Evolutionary conservation across 2,797 vertebrate genomes (phyloP), one percentile per base, ranked within the genome.

Genomic region (Spondyliosoma cantharus): DNA sequence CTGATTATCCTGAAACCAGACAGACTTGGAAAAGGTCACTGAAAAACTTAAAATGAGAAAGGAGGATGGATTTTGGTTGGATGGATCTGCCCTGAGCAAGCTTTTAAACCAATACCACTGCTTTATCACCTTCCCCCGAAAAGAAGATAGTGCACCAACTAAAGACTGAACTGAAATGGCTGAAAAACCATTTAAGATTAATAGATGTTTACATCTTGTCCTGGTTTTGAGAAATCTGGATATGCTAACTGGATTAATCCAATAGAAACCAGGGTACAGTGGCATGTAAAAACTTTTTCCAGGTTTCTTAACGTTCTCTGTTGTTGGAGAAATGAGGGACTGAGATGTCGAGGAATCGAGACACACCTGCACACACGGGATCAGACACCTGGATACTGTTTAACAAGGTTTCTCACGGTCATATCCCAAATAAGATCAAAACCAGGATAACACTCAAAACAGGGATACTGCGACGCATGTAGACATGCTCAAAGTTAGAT

Each of bases 1-100:
- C 69, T 53, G 71, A 86, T 80, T 67, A 81, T 85, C 74, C 64
- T 81, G 72, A 88, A 86, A 69, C 80, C 78, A 82, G 62, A 68
- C 77, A 75, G 80, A 58, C 60, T 80, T 71, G 63, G 78, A 69
- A 6, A 58, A 69, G 52, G 73, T 82, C 59, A 70, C 61, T 76
- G 57, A 84, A 58, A 74, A 56, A 77, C 54, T 62, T 78, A 6
- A 70, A 70, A 72, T 78, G 64, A 79, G 24, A 56, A 59, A 81
- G 16, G 16, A 45, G 43, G 61, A 29, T 79, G 65, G 69, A 74
- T 69, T 69, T 63, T 65, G 45, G 57, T 61, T 48, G 20, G 52
- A 78, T 54, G 67, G 42, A 82, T 73, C 70, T 56, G 62, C n/a
- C 12, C 63, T 37, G 56, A 37, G 37, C 7, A 76, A 25, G 27